These are phyloP conservation scores for Porites australiensis DNA, from an alignment of 64 coral and sea anemone species.

Conservation along the genomic window DNA sequence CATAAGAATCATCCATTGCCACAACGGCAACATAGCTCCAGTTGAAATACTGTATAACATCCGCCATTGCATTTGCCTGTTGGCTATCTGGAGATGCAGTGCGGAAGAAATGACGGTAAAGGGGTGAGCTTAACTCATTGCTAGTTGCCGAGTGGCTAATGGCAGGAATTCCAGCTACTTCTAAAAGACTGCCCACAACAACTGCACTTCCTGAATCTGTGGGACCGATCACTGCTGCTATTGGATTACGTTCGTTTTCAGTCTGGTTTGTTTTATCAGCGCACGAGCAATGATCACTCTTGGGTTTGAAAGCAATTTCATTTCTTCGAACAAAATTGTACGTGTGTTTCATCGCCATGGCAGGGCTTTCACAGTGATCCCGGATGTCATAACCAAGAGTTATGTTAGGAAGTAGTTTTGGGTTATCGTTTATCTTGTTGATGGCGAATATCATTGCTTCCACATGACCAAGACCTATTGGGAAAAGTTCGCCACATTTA, in stretches of 20 bases:
- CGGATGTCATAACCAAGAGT: slow-evolving; percentile 56
- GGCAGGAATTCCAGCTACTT: slow-evolving; percentile 40
- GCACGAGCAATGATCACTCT: neutral
- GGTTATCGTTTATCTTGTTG: slow-evolving; percentile 56
- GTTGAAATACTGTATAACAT: slow-evolving; percentile 64
- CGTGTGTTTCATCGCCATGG: slow-evolving; percentile 32
- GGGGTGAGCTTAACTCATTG: slow-evolving; percentile 53
- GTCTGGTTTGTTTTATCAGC: neutral
- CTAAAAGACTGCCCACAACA: neutral
- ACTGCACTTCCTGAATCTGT: slow-evolving; percentile 51
- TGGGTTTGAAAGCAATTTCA: neutral
- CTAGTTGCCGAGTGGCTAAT: slow-evolving; percentile 59
- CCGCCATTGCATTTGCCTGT: slow-evolving; percentile 65
- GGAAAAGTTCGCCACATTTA: slow-evolving; percentile 49
- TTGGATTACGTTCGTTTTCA: neutral
- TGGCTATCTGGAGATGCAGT: slow-evolving; percentile 54
- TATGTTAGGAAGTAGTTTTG: slow-evolving; percentile 45
- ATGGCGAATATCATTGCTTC: slow-evolving; percentile 82
- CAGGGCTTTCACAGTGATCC: slow-evolving; percentile 49
- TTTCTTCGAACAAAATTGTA: slow-evolving; percentile 41
- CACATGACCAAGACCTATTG: slow-evolving; percentile 58
- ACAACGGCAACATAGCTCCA: slow-evolving; percentile 65
- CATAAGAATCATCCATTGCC: slow-evolving; percentile 65
- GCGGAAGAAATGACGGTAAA: slow-evolving; percentile 55
- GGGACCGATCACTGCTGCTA: slow-evolving; percentile 51